phyloP scores from a whole-genome alignment of 1,140 invertebrate species.

The Papilio polyxenes region DNA sequence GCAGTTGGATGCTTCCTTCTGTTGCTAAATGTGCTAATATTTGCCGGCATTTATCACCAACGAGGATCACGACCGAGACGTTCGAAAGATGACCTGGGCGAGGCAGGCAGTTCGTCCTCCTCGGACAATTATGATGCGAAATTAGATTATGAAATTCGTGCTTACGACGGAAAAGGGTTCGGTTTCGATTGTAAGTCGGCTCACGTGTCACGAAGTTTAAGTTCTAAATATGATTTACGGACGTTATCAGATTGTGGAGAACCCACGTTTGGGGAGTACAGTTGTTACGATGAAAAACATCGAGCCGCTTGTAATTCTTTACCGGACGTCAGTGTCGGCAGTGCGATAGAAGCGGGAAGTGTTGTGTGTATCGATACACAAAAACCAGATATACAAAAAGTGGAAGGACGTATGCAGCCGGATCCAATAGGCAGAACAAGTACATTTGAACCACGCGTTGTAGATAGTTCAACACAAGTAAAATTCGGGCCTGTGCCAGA shows the following conservation, averaged over 20 bases:
- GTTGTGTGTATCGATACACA: slow-evolving; percentile 79
- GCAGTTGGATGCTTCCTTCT: slow-evolving; percentile 94
- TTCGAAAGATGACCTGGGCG: slow-evolving; percentile 87
- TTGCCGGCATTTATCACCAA: slow-evolving; percentile 96
- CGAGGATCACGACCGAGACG: slow-evolving; percentile 85
- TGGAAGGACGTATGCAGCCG: slow-evolving; percentile 71
- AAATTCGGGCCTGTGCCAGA: slow-evolving; percentile 74
- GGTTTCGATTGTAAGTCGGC: slow-evolving; percentile 81
- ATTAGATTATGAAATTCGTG: slow-evolving; percentile 82
- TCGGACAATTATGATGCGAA: slow-evolving; percentile 82
- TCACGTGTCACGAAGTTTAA: slow-evolving; percentile 67
- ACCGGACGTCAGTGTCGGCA: slow-evolving; percentile 85
- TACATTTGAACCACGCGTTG: slow-evolving; percentile 75
- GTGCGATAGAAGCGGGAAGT: slow-evolving; percentile 79
- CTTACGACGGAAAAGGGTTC: slow-evolving; percentile 82
- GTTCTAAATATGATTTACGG: slow-evolving; percentile 79
- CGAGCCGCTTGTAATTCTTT: slow-evolving; percentile 79
- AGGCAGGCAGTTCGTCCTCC: slow-evolving; percentile 85
- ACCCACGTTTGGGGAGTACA: slow-evolving; percentile 83
- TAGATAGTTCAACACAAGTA: slow-evolving; percentile 78
- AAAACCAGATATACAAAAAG: slow-evolving; percentile 79
- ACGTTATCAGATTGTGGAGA: slow-evolving; percentile 80
- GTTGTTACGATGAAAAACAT: slow-evolving; percentile 84
- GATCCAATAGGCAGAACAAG: slow-evolving; percentile 71
- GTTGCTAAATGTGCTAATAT: slow-evolving; percentile 95